These are phyloP conservation scores for Pollenia amentaria DNA, from an alignment of 2,888 invertebrate species.

Conservation along the genomic window DNA sequence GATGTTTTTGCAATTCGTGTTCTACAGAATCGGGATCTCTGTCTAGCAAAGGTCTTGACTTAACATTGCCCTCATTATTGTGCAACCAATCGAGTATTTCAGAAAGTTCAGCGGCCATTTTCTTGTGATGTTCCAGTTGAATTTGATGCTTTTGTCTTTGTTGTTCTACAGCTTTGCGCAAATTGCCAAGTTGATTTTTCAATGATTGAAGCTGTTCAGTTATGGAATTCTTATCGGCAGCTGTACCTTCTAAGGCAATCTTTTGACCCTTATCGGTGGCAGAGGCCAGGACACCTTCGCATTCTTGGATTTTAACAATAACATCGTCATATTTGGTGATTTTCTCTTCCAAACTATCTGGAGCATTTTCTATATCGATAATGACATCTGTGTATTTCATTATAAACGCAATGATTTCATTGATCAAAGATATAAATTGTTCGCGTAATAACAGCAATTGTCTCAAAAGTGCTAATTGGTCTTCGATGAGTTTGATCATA, in stretches of 20 bases:
- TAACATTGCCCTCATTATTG: constrained; percentile 91
- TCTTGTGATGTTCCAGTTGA: constrained; percentile 94
- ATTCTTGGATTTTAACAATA: constrained; percentile 94
- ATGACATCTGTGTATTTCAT: constrained; percentile 94
- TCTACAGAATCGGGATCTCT: constrained; percentile 92
- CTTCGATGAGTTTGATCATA: constrained; percentile 92
- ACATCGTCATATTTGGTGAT: constrained; percentile 94
- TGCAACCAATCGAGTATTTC: constrained; percentile 93
- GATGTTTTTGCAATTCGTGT: constrained; percentile 91
- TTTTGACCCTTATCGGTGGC: constrained; percentile 97
- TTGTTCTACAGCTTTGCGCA: constrained; percentile 92
- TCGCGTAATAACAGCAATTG: constrained; percentile 92
- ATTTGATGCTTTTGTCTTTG: constrained; percentile 94
- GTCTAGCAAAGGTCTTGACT: constrained; percentile 92
- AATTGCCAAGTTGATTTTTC: constrained; percentile 92
- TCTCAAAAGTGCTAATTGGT: constrained; percentile 92
- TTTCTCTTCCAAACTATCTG: constrained; percentile 92
- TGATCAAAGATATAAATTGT: constrained; percentile 93
- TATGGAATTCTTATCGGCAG: constrained; percentile 93
- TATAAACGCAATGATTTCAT: constrained; percentile 94
- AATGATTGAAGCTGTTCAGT: constrained; percentile 94
- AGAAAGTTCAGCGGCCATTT: constrained; percentile 92
- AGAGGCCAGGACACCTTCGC: constrained; percentile 93
- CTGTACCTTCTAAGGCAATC: constrained; percentile 95
- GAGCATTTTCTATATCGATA: constrained; percentile 93